Percentiles rank a stretch among this genome's conserved stretches.
These are phyloP conservation scores for Hippocampus comes DNA, from an alignment of 2,113 vertebrate genomes.

Conservation along the genomic window DNA sequence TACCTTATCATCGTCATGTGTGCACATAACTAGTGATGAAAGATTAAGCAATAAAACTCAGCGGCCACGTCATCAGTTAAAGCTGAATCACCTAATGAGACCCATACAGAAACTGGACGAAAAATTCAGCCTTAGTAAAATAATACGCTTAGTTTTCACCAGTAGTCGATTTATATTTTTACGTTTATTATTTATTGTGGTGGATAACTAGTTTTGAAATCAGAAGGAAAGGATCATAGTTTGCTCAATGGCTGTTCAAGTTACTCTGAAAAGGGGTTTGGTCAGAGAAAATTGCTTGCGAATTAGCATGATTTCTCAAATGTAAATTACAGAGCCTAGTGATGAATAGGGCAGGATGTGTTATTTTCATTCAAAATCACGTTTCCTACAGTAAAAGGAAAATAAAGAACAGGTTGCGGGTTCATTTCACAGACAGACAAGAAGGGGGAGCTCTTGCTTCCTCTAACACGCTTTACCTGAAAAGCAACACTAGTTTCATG, in stretches of 20 bases:
- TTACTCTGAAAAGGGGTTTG: no score
- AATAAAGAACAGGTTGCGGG: constrained; percentile 9
- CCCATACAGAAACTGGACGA: no score
- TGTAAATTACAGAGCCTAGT: not conserved
- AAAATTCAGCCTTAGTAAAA: not conserved
- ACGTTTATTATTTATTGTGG: not conserved
- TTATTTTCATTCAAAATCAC: not conserved
- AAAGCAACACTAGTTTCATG: constrained; percentile 28
- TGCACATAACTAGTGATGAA: not conserved
- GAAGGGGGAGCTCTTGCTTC: constrained; percentile 67
- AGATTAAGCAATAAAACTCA: not conserved
- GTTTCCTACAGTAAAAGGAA: not conserved
- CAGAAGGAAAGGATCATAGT: no score
- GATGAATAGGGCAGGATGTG: constrained; percentile 3
- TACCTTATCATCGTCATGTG: constrained; percentile 6
- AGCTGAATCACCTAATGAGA: not conserved
- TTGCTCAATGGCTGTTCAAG: no score
- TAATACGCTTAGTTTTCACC: not conserved
- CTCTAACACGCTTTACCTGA: constrained; percentile 36
- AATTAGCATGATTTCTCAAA: no score
- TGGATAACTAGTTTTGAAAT: no score
- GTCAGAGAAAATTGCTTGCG: no score
- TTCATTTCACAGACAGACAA: constrained; percentile 50
- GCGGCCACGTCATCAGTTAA: not conserved
- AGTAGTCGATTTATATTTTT: not conserved